These are phyloP conservation scores for Eleutherodactylus coqui DNA, from an alignment of 2,797 vertebrate genomes.

Conservation along the genomic window DNA sequence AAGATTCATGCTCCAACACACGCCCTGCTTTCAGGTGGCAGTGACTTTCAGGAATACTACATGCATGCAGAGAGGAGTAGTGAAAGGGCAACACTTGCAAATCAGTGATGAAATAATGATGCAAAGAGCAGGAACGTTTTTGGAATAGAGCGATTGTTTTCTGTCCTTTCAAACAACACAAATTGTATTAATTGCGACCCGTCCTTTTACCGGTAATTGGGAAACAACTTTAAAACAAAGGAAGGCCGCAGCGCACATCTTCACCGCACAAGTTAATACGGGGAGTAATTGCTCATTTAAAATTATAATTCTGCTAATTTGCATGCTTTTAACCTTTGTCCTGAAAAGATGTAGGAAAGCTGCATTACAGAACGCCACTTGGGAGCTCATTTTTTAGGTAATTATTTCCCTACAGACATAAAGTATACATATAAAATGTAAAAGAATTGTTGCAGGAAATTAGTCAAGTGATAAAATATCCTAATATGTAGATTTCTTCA, in stretches of 20 bases:
- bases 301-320: slow-evolving; percentile 45
- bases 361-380: not conserved
- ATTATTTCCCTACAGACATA: slow-evolving; percentile 39
- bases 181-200: slow-evolving; percentile 19
- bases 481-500: not conserved
- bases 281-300: slow-evolving; percentile 34
- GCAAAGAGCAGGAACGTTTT: not conserved
- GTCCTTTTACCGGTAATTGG: slow-evolving; percentile 39
- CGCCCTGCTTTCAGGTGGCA: not conserved
- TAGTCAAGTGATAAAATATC: not conserved
- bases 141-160: not conserved
- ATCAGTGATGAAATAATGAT: not conserved
- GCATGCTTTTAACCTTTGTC: slow-evolving; percentile 43
- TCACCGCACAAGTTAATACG: slow-evolving; percentile 21
- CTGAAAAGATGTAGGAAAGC: slow-evolving; percentile 55
- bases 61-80: not conserved
- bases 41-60: not conserved
- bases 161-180: not conserved
- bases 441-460: not conserved
- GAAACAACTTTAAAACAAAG: slow-evolving; percentile 40
- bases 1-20: too few species aligned
- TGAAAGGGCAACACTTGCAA: not conserved
- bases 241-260: slow-evolving; percentile 2
- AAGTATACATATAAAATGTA: not conserved
- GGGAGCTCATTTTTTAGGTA: slow-evolving; percentile 27